These are phyloP conservation scores for Zaprionus africanus DNA, from an alignment of 1,140 invertebrate species.

Conservation along the genomic window DNA sequence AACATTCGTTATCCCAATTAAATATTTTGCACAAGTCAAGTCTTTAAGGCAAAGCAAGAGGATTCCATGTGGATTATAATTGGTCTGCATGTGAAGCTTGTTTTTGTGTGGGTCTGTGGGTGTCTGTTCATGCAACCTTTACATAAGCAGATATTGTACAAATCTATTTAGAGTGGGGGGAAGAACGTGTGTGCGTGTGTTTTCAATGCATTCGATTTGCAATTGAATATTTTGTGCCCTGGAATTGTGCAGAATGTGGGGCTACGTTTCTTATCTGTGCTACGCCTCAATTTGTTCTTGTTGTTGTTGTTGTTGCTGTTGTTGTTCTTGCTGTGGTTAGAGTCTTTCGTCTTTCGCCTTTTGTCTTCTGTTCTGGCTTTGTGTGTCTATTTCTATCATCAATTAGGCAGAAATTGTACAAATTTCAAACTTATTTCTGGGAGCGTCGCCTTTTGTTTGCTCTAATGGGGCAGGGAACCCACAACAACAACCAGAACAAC, in stretches of 20 bases:
- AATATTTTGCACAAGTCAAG: too few relatives aligned
- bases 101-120: background rate
- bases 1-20: too few relatives aligned
- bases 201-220: slow-evolving; percentile 46
- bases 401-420: slow-evolving; percentile 20
- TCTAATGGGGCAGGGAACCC: background rate
- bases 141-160: slow-evolving; percentile 18
- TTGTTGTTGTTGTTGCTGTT: background rate
- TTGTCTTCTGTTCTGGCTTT: background rate
- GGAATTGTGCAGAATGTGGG: slow-evolving; percentile 30
- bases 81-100: background rate
- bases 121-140: slow-evolving; percentile 1
- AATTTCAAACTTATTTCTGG: slow-evolving; percentile 12
- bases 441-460: background rate
- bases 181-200: slow-evolving; percentile 48
- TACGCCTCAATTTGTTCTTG: background rate
- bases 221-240: slow-evolving; percentile 42
- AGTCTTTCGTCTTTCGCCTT: background rate
- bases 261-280: slow-evolving; percentile 32
- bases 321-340: background rate
- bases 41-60: background rate
- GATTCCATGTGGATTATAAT: background rate
- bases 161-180: background rate
- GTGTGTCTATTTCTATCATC: slow-evolving; percentile 15
- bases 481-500: too few relatives aligned